Conservation (phyloP, 2,797 vertebrate species). For the Taeniopygia guttata region DNA sequence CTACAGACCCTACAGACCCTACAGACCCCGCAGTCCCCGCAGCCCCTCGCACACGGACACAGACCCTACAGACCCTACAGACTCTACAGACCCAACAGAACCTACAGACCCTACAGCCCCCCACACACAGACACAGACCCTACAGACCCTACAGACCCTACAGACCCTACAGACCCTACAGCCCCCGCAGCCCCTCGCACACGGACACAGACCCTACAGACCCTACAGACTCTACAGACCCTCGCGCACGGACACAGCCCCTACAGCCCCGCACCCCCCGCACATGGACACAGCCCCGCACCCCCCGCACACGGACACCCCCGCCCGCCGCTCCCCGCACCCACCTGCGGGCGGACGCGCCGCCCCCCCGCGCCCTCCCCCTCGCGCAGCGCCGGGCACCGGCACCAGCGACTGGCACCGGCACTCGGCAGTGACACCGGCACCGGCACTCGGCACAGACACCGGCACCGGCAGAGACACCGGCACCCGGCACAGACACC, state of each 20-base stretch:
- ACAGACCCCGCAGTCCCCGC: background rate
- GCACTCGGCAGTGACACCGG: background rate
- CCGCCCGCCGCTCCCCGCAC: background rate
- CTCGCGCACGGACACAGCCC: background rate
- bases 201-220: too few species aligned
- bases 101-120: too few species aligned
- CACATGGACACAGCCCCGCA: background rate
- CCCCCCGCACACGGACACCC: background rate
- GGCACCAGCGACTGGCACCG: background rate
- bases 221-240: too few species aligned
- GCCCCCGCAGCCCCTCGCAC: too few species aligned
- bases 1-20: too few species aligned
- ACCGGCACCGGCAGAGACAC: background rate
- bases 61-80: too few species aligned
- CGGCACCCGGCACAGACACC: background rate
- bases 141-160: too few species aligned
- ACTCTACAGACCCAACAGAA: rapidly evolving
- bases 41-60: background rate
- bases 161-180: too few species aligned
- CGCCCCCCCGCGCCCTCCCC: background rate
- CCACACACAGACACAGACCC: background rate
- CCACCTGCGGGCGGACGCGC: background rate
- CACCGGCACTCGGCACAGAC: background rate
- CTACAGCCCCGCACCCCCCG: too few species aligned
- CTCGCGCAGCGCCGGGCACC: background rate